A percentile compares a stretch with the other conserved stretches of the same genome.
Evolutionary conservation across 2,797 vertebrate genomes (phyloP).

Genomic region (Megaceryle alcyon): DNA sequence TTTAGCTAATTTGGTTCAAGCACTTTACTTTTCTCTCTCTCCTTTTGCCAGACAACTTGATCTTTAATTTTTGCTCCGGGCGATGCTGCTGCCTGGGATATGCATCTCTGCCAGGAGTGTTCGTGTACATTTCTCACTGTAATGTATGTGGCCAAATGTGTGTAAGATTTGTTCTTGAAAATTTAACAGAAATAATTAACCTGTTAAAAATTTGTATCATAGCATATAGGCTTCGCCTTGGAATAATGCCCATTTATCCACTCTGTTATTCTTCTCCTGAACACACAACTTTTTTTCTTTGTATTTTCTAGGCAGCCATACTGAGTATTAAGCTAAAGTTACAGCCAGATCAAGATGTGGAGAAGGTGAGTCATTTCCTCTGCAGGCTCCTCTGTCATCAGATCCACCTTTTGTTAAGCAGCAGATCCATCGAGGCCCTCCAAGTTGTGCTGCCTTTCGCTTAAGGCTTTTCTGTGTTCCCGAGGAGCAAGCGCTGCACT

Average conservation of each 20-base stretch:
- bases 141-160: not conserved
- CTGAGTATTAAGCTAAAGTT: constrained; percentile 73
- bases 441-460: not conserved
- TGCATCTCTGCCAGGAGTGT: not conserved
- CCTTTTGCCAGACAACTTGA: not conserved
- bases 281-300: not conserved
- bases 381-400: constrained; percentile 13
- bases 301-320: constrained; percentile 65
- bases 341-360: constrained; percentile 70
- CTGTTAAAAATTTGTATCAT: not conserved
- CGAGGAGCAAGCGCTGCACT: not conserved
- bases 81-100: not conserved
- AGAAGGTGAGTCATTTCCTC: constrained; percentile 73
- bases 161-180: not conserved
- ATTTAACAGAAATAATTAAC: not conserved
- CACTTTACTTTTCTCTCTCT: not conserved
- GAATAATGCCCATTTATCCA: not conserved
- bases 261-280: not conserved
- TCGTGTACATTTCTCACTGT: not conserved
- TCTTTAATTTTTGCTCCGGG: not conserved
- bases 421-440: not conserved
- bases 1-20: not conserved
- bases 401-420: not conserved
- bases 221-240: not conserved
- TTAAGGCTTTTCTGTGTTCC: not conserved